These are phyloP conservation scores for Lasaia peninsularis DNA, from an alignment of 1,140 invertebrate genomes.

Conservation along the genomic window DNA sequence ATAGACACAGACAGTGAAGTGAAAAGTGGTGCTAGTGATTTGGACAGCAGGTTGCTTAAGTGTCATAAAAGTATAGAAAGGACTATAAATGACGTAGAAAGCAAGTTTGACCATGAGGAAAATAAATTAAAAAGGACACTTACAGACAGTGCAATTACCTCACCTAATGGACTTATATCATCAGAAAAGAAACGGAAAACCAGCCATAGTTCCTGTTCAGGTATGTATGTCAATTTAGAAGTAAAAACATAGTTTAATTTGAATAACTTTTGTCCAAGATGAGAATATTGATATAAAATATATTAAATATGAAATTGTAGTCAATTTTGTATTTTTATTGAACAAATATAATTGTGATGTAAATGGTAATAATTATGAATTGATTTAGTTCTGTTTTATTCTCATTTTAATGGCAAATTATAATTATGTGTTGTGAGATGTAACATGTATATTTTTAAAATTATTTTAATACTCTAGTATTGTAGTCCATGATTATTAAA, in stretches of 20 bases:
- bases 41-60: conserved; percentile 56
- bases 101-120: conserved; percentile 47
- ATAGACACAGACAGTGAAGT: conserved; percentile 51
- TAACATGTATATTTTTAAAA: too few relatives aligned
- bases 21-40: conserved; percentile 59
- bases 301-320: too few relatives aligned
- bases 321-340: too few relatives aligned
- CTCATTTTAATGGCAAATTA: too few relatives aligned
- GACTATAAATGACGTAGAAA: conserved; percentile 56
- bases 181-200: conserved; percentile 78
- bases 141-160: conserved; percentile 56
- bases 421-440: too few relatives aligned
- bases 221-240: conserved; percentile 45
- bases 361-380: too few relatives aligned
- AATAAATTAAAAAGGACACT: conserved; percentile 64
- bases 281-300: too few relatives aligned
- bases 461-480: too few relatives aligned
- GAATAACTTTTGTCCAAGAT: too few relatives aligned
- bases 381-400: too few relatives aligned
- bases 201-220: conserved; percentile 73
- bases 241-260: conserved; percentile 17
- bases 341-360: too few relatives aligned
- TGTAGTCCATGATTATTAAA: too few relatives aligned
- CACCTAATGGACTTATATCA: conserved; percentile 68
- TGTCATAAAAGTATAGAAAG: conserved; percentile 58